Evolutionary conservation across 2,888 invertebrate species (phyloP), one percentile per base, ranked within the genome.

Genomic region (Lepidochrysops patricia): DNA sequence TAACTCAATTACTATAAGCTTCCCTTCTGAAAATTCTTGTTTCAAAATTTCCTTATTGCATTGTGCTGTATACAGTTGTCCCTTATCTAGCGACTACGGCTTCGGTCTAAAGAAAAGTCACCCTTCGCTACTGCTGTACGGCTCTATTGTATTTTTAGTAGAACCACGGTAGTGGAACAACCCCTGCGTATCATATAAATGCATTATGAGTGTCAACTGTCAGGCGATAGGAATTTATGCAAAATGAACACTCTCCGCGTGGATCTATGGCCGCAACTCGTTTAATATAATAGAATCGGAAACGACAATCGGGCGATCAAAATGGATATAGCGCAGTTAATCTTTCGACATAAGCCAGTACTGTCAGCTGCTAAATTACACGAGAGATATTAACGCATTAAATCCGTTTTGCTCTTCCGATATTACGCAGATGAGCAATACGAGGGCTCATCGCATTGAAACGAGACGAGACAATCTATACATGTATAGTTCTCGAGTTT

Each of bases 331-430:
- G 34, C 49, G 34, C 35, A 50, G 35, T 59, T 52, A 52, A 59
- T 59, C 50, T 59, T 35, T 9, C 15, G 35, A 59, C 52, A 59
- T 52, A 59, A 35, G 58, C 25, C 58, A 59, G 37, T 9, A 27
- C 26, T 15, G 34, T 13, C 54, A 19, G 32, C 29, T 54, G 50
- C 50, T 52, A 52, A 59, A 59, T 59, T 59, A 59, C 35, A 35
- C 35, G 52, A 32, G 34, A 59, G 29, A 52, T 52, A 52, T 52
- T 54, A 54, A 54, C 54, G 32, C 26, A 50, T 26, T 25, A 50
- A 52, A 27, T 52, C 52, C 52, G 52, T 29, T 52, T 52, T 29
- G 52, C 27, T 6, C 52, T 13, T 52, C 29, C 52, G 52, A 7
- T 50, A 26, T 4, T 43, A 43, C 37, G 15, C 37, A 43, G 37